Base-by-base conservation (phyloP, 2,113 vertebrate species). In the Sisor rabdophorus region DNA sequence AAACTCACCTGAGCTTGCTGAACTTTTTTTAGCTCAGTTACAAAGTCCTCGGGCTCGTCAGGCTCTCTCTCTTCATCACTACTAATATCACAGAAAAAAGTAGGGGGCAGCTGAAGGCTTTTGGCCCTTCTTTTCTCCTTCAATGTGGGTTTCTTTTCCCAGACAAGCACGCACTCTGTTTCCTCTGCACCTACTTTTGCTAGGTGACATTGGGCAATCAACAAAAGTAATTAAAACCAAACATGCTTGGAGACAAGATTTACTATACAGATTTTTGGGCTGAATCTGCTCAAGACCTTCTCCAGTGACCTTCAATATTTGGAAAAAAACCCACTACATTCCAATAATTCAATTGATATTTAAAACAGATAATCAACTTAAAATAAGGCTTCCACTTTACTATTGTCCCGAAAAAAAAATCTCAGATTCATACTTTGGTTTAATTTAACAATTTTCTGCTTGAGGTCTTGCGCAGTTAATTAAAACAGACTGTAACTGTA, bases 71-170 rank as follows among this genome's bases (percentile, higher is more conserved):
- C 92, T 0, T 90, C 91, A 78, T 94, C 92, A 68, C 91, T 92
- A 83, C 88, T 87, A 71, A 91, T 80, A 24, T 89, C 93, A 79
- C 92, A 94, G 80, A 94, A 93, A 88, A 95, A 94, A 0, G 93
- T 89, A 52, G 92, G 89, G 20, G 94, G 93, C 70, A 94, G 93
- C 82, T 91, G 90, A 12, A 93, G 88, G 26, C 81, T 87, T 80
- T 93, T 91, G 79, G 93, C 91, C 86, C 90, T 92, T 81, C 90
- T 86, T 52, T 94, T 92, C 82, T 96, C 93, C 81, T 94, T 88
- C 26, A 89, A 79, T 11, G 93, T 90, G n/a, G 92, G 87, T 71
- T 93, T 92, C 84, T 95, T 91, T 85, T 96, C 95, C 90, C 88
- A 93, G 79, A 95, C 83, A 75, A 95, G 64, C 67, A 91, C 83